Evolutionary conservation across 2,888 invertebrate species (phyloP), one percentile per base, ranked within the genome.

Genomic region (Caenorhabditis plicata): DNA sequence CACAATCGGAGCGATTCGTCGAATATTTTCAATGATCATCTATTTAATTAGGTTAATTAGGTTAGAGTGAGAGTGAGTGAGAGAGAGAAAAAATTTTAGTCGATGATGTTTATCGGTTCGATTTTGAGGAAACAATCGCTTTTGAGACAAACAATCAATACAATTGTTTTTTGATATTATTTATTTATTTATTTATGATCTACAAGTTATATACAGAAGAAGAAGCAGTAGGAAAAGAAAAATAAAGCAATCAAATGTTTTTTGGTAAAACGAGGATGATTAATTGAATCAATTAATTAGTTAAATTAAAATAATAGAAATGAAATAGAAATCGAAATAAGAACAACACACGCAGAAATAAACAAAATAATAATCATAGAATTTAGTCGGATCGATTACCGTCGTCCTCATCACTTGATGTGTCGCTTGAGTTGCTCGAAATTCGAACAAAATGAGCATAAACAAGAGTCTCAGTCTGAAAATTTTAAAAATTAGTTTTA

Each of bases 401-500:
- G 50, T 72, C 72, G 53, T 72, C 72, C 47, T 72, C 72, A 42
- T 68, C 68, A 27, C 64, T 63, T 15, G 71, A 71, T 31, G 64
- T 52, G 13, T 54, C 64, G n/a, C n/a, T n/a, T n/a, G n/a, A n/a
- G 22, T 40, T 44, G 29, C 32, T 23, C 2, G 43, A 35, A 41
- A 62, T 65, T 31, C 63, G 63, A 20, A 69, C 64, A 51, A 74
- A 78, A 47, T 78, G 71, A 8, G 78, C 78, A 57, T 78, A 78
- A 39, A 79, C 76, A 26, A 78, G 68, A 11, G 75, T 78, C 44
- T 79, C 77, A 38, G 73, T 65, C 65, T 73, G 67, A 1, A 73
- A 61, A 33, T 26, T 35, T 1, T 11, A 13, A 20, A 20, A 26
- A 35, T 50, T 7, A 13, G 23, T 20, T 17, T n/a, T n/a, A n/a